Conservation (phyloP, 2,888 invertebrate genomes). For the Tenthredo distinguenda region DNA sequence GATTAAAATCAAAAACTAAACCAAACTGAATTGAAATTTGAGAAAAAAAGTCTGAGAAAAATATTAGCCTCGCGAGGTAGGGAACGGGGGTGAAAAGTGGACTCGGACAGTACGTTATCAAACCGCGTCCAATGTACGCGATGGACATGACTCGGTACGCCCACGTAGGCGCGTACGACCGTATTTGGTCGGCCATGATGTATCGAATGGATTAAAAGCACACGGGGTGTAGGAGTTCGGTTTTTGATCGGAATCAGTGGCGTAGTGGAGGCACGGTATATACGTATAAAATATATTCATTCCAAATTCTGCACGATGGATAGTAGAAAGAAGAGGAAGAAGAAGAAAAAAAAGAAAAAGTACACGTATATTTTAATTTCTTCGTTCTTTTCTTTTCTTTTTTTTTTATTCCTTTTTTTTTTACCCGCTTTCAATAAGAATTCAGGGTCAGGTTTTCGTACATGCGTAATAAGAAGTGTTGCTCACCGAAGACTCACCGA, state of each 20-base stretch:
- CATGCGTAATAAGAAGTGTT: slow-evolving; percentile 48
- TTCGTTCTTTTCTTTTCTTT: not conserved
- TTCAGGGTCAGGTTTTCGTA: not conserved
- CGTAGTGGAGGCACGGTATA: not conserved
- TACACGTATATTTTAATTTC: not conserved
- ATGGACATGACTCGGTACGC: slow-evolving; percentile 19
- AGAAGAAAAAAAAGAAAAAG: too few relatives aligned
- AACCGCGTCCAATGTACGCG: not conserved
- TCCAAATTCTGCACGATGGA: too few relatives aligned
- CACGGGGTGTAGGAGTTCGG: not conserved
- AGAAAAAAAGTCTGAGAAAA: too few relatives aligned
- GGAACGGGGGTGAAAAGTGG: slow-evolving; percentile 7
- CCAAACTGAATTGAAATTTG: too few relatives aligned
- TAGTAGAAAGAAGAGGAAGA: too few relatives aligned
- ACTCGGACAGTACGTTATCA: slow-evolving; percentile 9
- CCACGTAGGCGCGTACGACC: slow-evolving; percentile 19
- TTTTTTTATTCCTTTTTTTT: too few relatives aligned
- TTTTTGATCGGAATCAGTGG: not conserved
- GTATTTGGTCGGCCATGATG: slow-evolving; percentile 52
- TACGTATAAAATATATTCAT: too few relatives aligned
- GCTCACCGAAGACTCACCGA: slow-evolving; percentile 77
- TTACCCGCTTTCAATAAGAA: not conserved
- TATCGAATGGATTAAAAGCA: slow-evolving; percentile 25
- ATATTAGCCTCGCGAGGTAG: too few relatives aligned
- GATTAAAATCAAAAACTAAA: too few relatives aligned